phyloP scores from a whole-genome alignment of 1,140 invertebrate species.

The Ctenoplectra terminalis region DNA sequence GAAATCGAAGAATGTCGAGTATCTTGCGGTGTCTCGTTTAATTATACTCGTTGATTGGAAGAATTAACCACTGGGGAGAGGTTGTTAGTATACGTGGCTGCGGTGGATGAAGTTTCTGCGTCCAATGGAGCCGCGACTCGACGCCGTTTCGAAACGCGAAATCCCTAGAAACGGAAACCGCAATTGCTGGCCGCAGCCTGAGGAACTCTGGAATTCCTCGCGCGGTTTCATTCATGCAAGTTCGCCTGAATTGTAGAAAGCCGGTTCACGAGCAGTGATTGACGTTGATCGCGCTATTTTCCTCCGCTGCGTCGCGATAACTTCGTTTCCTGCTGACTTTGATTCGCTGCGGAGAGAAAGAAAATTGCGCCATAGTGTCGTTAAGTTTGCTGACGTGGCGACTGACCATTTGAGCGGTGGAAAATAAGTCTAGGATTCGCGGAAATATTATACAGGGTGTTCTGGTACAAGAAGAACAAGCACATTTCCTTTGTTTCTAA shows the following conservation, averaged over 20 bases:
- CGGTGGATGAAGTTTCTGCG: not conserved
- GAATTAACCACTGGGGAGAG: not conserved
- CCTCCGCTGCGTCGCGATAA: not conserved
- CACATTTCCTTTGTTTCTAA: no score
- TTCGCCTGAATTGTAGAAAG: conserved; percentile 28
- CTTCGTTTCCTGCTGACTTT: not conserved
- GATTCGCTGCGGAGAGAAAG: not conserved
- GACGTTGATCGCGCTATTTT: conserved; percentile 20
- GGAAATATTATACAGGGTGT: no score
- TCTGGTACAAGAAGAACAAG: no score
- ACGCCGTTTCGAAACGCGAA: conserved; percentile 13
- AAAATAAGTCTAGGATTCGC: not conserved
- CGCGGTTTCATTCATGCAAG: conserved; percentile 24
- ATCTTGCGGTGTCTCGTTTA: not conserved
- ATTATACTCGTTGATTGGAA: not conserved
- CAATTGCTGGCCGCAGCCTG: conserved; percentile 24
- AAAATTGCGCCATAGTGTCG: not conserved
- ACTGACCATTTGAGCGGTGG: not conserved
- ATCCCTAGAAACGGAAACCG: conserved; percentile 40
- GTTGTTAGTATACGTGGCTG: no score
- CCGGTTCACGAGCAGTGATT: not conserved
- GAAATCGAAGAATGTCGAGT: not conserved
- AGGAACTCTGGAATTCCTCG: conserved; percentile 35
- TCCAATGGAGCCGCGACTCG: not conserved
- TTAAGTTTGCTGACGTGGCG: no score